Conservation (phyloP, 2,888 invertebrate species). For the Thelaira solivaga region DNA sequence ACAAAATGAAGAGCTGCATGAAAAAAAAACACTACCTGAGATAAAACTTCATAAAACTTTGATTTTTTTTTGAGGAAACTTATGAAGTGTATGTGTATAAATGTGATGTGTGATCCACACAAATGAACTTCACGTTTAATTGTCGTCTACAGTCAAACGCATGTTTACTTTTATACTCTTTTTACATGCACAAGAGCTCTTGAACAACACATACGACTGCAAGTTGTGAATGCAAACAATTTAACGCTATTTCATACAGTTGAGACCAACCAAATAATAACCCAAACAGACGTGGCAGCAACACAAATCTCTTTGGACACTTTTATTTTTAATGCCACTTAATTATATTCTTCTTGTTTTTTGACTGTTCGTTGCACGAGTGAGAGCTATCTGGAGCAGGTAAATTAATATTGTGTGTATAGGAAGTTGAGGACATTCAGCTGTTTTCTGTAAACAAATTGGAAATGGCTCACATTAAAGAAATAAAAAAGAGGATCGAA, state of each 20-base stretch:
- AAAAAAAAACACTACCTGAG: not conserved
- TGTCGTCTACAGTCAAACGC: slow-evolving; percentile 4
- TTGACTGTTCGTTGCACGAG: slow-evolving; percentile 1
- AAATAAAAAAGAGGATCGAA: no score
- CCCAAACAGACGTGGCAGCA: slow-evolving; percentile 42
- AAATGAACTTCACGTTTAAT: slow-evolving; percentile 16
- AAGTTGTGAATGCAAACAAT: not conserved
- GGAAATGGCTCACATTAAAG: no score
- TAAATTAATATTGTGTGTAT: not conserved
- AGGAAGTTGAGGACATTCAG: not conserved
- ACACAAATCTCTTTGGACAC: slow-evolving; percentile 56
- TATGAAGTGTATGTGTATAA: not conserved
- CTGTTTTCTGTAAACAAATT: no score
- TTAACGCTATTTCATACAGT: slow-evolving; percentile 6
- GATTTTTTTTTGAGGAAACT: not conserved
- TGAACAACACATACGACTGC: not conserved
- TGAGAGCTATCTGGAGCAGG: not conserved
- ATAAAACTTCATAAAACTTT: not conserved
- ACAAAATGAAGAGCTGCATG: not conserved
- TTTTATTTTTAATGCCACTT: slow-evolving; percentile 62
- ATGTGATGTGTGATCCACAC: not conserved
- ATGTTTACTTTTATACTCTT: not conserved
- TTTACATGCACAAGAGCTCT: not conserved
- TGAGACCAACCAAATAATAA: slow-evolving; percentile 22
- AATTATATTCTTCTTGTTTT: slow-evolving; percentile 54